These are phyloP conservation scores for Neolamprologus brichardi DNA, from an alignment of 2,113 vertebrate genomes.

Conservation along the genomic window DNA sequence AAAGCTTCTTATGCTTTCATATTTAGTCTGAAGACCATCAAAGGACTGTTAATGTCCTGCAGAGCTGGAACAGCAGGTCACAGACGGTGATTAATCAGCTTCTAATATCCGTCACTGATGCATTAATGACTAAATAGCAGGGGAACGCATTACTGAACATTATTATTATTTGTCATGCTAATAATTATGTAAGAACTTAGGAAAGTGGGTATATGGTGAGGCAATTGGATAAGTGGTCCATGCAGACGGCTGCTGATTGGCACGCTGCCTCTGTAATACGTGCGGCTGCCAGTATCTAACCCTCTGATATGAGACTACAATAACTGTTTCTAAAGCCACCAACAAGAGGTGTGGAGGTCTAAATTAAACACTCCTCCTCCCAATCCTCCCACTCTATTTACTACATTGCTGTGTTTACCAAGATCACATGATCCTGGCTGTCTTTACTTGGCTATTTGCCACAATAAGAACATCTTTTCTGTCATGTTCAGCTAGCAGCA, in stretches of 20 bases:
- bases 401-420: constrained; percentile 23
- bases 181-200: neutral
- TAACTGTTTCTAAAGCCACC: neutral
- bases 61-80: neutral
- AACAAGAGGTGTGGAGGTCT: neutral
- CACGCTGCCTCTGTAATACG: neutral
- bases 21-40: neutral
- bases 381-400: neutral
- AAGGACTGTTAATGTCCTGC: neutral
- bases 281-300: neutral
- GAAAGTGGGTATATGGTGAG: neutral
- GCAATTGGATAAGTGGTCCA: neutral
- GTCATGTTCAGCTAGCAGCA: neutral
- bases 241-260: neutral
- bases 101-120: neutral
- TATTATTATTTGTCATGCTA: neutral
- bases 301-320: neutral
- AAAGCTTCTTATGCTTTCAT: neutral
- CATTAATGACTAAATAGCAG: neutral
- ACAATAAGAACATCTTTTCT: neutral
- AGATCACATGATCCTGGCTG: neutral
- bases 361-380: constrained; percentile 16
- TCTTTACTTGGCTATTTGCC: neutral
- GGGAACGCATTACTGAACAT: neutral
- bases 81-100: neutral